Base-by-base conservation (phyloP, 1,140 invertebrate genomes). In the Nilaparvata lugens region DNA sequence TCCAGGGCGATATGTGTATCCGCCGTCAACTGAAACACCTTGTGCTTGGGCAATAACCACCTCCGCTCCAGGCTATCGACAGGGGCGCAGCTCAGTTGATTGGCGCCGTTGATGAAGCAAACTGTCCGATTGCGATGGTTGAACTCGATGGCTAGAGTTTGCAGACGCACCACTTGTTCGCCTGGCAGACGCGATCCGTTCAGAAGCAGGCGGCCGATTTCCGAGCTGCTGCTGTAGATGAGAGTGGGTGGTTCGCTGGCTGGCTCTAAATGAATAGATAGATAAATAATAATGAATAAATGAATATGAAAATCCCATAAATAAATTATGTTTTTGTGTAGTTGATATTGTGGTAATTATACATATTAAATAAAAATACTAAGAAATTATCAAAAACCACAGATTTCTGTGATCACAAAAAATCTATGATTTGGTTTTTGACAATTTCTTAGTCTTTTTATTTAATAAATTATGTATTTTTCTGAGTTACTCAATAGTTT, bases 1-100 rank as follows among this genome's bases (percentile, higher is more conserved):
- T 95, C 92, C 60, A 90, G 76, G 2, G 87, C 83, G 52, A 94
- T 73, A 68, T 88, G 81, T 66, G 80, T 80, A 51, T 88, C 81
- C 57, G 80, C 82, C 85, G 68, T 56, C 74, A 70, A 62, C 61
- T 40, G 75, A 67, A 83, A 81, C 58, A 81, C 72, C 2, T 76
- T 72, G 16, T 80, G 81, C 24, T 75, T 60, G 23, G 79, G 78
- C 67, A 86, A 65, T 48, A 74, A 72, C 76, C 82, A 83, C 64
- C 75, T 75, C 31, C 77, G 68, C 16, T 73, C 70, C 48, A 86
- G 73, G 71, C 87, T 75, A 64, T 84, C 80, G 52, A 81, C 77
- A 58, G 77, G 74, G 51, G 78, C 81, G 71, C 85, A 88, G 57
- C 78, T 75, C 6, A 86, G 68, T 28, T 70, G 67, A 16, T 77